phyloP scores from a whole-genome alignment of 2,797 vertebrate species.

The Thunnus albacares region DNA sequence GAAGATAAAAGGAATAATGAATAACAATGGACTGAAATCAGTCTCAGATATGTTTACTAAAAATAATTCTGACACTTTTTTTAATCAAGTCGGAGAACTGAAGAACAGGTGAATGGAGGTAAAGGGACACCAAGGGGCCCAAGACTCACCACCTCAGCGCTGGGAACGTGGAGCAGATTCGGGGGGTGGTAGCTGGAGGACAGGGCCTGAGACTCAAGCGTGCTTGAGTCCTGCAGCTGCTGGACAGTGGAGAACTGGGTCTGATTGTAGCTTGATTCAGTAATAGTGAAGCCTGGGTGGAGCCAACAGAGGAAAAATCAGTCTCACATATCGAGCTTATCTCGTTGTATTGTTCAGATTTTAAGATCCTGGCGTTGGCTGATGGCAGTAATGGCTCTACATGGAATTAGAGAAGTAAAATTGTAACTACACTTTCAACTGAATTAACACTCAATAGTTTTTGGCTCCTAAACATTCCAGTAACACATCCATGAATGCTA shows the following conservation, averaged over 20 bases:
- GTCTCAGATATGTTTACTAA: neutral
- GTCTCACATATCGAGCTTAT: neutral
- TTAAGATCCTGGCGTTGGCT: neutral
- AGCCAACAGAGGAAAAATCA: neutral
- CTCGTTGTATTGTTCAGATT: neutral
- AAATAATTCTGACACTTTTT: neutral
- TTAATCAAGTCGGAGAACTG: neutral
- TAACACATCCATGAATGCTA: neutral
- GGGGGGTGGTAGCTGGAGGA: slow-evolving; percentile 94
- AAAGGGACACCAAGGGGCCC: neutral
- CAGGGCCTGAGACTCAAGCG: slow-evolving; percentile 96
- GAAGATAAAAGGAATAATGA: neutral
- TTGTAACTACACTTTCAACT: neutral
- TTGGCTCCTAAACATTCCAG: neutral
- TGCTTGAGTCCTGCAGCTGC: slow-evolving; percentile 99
- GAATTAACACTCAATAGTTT: neutral
- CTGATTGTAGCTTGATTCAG: slow-evolving; percentile 90
- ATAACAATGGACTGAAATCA: neutral
- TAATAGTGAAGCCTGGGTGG: slow-evolving; percentile 91
- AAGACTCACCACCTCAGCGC: slow-evolving; percentile 85
- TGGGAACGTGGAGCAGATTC: slow-evolving; percentile 90
- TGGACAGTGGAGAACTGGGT: slow-evolving; percentile 93
- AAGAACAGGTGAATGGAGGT: neutral
- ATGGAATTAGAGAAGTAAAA: neutral
- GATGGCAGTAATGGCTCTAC: neutral